Base-by-base conservation (phyloP, 2,797 vertebrate species). In the Galagoides demidoff region DNA sequence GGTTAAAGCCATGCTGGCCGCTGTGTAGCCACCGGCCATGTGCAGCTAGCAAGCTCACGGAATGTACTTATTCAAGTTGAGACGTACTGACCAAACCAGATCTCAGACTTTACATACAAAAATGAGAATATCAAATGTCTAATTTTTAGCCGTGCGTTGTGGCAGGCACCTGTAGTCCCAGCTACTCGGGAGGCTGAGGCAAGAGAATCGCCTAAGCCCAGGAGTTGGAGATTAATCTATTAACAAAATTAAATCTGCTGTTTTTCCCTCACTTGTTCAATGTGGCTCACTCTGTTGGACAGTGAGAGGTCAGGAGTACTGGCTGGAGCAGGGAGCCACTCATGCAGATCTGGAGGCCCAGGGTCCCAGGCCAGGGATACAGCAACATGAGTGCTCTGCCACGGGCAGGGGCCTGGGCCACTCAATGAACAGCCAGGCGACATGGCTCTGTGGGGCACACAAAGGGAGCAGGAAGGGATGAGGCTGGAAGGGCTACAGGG, bases 11-110 rank as follows among this genome's bases (percentile, higher is more conserved):
- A 27, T 0, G 6, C n/a, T 0, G 4, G 12, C 22, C 31, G 3
- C 9, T 12, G 22, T 0, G 20, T 2, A 66, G 66, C 34, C 37
- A 3, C 61, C 23, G 20, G 64, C 31, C 66, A 70, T 23, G 2
- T 0, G 3, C 2, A n/a, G 16, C 10, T 20, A 10, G 0, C 7
- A 16, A 71, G 59, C 45, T 34, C 20, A 2, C 4, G 19, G 31
- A 45, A 49, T 0, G 4, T 1, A 23, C 27, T 17, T 1, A 0
- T 71, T 86, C 17, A 59, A 57, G 34, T 6, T 49, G 87, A 83
- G 29, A 45, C 0, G 5, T 23, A 20, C 37, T 5, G 27, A n/a
- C 66, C 55, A 34, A 45, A 20, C 22, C 0, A 0, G 73, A 73
- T 12, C 37, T 43, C 87, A 88, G 57, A 81, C 68, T 23, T 43